Percentiles rank a stretch among this genome's conserved stretches.
phyloP scores from a whole-genome alignment of 2,888 invertebrate genomes.

The Oscheius sp. region DNA sequence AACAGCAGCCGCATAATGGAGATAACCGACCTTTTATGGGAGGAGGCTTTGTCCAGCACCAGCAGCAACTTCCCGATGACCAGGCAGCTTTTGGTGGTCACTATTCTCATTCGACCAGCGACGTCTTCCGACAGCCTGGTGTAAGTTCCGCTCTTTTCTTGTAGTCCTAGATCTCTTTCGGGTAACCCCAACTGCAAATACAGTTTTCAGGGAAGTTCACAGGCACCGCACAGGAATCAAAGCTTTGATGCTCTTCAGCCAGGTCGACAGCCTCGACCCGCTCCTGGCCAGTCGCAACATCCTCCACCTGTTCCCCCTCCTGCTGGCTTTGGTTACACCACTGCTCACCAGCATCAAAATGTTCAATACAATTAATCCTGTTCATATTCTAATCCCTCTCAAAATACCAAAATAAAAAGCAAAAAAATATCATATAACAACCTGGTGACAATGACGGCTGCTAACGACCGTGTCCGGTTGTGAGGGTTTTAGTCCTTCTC shows the following conservation, averaged over 20 bases:
- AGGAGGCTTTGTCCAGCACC: background rate
- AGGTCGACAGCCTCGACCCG: conserved; percentile 14
- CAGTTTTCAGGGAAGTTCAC: conserved; percentile 24
- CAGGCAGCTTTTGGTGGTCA: conserved; percentile 32
- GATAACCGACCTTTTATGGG: background rate
- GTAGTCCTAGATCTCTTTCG: background rate
- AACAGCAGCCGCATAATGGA: background rate
- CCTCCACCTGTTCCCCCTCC: background rate
- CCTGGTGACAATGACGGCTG: conserved; percentile 27
- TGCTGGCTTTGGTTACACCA: background rate
- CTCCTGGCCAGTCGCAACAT: conserved; percentile 9
- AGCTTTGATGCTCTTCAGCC: conserved; percentile 33
- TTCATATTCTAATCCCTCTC: background rate
- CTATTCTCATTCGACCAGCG: conserved; percentile 35
- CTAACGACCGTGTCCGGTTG: conserved; percentile 19
- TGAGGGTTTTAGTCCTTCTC: conserved; percentile 22
- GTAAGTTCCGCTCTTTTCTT: background rate
- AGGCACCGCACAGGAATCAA: conserved; percentile 39
- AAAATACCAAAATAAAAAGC: background rate
- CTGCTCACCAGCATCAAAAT: conserved; percentile 3
- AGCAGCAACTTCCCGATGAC: conserved; percentile 10
- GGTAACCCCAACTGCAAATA: background rate
- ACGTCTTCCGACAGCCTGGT: conserved; percentile 30
- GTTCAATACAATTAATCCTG: background rate
- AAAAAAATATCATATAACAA: conserved; percentile 1